Evolutionary conservation across 2,113 vertebrate genomes (phyloP), one percentile per base, ranked within the genome.

Genomic region (Psammodynastes pulverulentus): DNA sequence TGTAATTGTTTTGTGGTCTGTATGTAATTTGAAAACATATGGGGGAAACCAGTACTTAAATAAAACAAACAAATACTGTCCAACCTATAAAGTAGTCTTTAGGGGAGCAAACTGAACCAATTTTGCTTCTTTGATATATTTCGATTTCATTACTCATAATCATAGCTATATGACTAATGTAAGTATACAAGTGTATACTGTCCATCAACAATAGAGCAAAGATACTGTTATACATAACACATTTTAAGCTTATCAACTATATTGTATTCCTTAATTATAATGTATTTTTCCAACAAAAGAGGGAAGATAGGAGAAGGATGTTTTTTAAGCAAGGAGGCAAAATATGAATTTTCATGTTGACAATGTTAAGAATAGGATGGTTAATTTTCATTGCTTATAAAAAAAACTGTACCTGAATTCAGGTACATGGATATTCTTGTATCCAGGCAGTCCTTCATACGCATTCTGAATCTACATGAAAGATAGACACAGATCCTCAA

Each of bases 401-500:
- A 67, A 95, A 58, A 95, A 26, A 62, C 95, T 96, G 98, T 97
- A 99, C 99, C 98, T 99, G 97, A 99, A 98, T 94, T 98, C 97
- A 93, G 98, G 94, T 54, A 99, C 95, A 67, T 94, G 97, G 48
- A 98, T 98, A 89, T 93, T 97, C 95, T 98, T 98, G 93, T 98
- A 99, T 93, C 98, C 99, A 90, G 98, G 98, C 52, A 99, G 96
- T 49, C 95, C 97, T 96, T 97, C 94, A 96, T 99, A 98, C 91
- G 98, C 97, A 1, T 96, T 97, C 96, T 98, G 97, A 56, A 99
- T 98, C 99, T 99, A 95, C 95, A 95, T 95, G 90, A 46, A 43
- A 94, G 8, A 96, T 87, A 10, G 26, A 91, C 0, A 92, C 48
- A 92, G 53, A 90, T 79, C 88, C 85, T 54, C 89, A 53, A 54